phyloP scores from a whole-genome alignment of 2,113 vertebrate genomes.

The Anarrhichthys ocellatus region DNA sequence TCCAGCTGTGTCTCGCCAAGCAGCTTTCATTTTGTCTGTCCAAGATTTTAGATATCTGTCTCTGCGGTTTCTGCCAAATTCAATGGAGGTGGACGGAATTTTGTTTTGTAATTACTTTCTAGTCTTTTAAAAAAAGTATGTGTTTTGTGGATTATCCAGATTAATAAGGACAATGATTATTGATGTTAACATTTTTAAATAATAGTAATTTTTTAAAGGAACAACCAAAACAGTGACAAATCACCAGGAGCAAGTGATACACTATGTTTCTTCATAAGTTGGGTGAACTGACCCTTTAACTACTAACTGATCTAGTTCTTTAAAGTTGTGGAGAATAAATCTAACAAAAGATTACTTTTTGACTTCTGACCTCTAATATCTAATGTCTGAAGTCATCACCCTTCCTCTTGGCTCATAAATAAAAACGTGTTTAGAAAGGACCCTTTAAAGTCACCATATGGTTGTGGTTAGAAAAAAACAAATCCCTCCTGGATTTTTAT shows the following conservation, averaged over 20 bases:
- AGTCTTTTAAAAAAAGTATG: background rate
- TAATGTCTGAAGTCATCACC: slow-evolving; percentile 47
- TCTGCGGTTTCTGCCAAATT: background rate
- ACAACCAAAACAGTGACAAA: background rate
- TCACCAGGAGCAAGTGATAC: background rate
- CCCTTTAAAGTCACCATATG: slow-evolving; percentile 50
- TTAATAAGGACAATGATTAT: background rate
- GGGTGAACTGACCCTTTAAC: background rate
- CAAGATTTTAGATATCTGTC: background rate
- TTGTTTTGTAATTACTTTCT: background rate
- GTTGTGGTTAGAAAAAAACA: slow-evolving; percentile 42
- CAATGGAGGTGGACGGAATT: background rate
- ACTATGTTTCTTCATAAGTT: background rate
- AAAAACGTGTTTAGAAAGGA: slow-evolving; percentile 2
- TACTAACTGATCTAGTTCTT: background rate
- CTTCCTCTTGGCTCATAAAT: slow-evolving; percentile 28
- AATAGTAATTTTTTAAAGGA: background rate
- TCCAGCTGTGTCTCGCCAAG: background rate
- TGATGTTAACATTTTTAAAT: background rate
- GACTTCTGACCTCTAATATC: slow-evolving; percentile 16
- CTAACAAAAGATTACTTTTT: background rate
- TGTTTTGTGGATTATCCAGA: background rate
- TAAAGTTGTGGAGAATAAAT: background rate
- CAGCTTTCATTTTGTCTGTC: background rate
- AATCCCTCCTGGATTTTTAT: slow-evolving; percentile 48